Conservation (phyloP, 2,888 invertebrate species). For the Koerneria pararmatus region DNA sequence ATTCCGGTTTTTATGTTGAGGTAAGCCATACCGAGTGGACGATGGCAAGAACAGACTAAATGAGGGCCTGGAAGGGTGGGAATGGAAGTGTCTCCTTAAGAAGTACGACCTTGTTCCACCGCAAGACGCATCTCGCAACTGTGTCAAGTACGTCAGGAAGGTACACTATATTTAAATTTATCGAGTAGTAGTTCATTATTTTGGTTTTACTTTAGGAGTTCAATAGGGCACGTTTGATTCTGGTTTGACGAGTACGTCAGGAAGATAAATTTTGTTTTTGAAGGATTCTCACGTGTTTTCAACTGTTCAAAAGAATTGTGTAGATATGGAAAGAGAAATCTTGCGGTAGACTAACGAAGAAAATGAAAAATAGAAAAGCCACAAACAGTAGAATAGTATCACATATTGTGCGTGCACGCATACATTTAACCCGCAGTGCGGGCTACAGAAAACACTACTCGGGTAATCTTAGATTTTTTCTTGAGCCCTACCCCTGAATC, state of each 20-base stretch:
- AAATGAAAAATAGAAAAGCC: too few species aligned
- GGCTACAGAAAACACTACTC: neutral
- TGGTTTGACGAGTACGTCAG: too few species aligned
- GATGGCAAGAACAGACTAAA: slow-evolving; percentile 27
- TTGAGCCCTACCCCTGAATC: too few species aligned
- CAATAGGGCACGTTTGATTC: too few species aligned
- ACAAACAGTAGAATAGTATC: too few species aligned
- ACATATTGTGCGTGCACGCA: too few species aligned
- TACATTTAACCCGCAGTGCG: too few species aligned
- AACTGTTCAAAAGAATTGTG: too few species aligned
- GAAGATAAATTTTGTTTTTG: too few species aligned
- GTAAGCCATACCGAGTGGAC: slow-evolving; percentile 27
- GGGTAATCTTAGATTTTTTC: neutral
- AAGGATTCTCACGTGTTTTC: too few species aligned
- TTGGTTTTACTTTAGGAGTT: slow-evolving; percentile 10
- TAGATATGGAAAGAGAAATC: too few species aligned
- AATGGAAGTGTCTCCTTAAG: slow-evolving; percentile 26
- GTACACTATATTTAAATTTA: slow-evolving; percentile 17
- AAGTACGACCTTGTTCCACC: slow-evolving; percentile 27
- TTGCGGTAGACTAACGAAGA: too few species aligned
- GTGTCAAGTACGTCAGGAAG: slow-evolving; percentile 26
- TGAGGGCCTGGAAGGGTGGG: slow-evolving; percentile 5
- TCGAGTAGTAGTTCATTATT: neutral
- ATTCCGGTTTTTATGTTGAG: slow-evolving; percentile 3
- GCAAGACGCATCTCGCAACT: slow-evolving; percentile 4